Evolutionary conservation across 2,888 invertebrate species (phyloP), one percentile per base, ranked within the genome.

Genomic region (Drosophila monieri): DNA sequence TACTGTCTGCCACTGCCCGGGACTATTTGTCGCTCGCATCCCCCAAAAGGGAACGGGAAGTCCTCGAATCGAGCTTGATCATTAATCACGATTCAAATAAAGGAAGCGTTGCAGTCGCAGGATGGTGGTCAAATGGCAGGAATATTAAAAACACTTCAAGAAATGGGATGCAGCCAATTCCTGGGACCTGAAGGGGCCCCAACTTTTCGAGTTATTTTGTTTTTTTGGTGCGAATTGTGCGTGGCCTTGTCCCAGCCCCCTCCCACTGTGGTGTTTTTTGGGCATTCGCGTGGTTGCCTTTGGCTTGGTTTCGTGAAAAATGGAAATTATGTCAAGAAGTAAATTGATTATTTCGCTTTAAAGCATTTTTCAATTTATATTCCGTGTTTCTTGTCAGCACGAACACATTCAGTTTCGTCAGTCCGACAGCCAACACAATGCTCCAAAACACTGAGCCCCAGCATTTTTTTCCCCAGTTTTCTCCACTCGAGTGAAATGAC

Each of bases 271-370:
- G n/a, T 37, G 57, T 66, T 67, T 80, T 76, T 73, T 59, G 51
- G 30, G 51, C 61, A 52, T 49, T 80, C 85, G 85, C 81, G 79
- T 87, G 79, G 81, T 74, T 80, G 88, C 76, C 67, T 84, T 80
- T 77, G 15, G 64, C 64, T 43, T 62, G 77, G 76, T 80, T 70
- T 80, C 77, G 83, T 90, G 90, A 90, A 90, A 90, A 90, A 90
- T 90, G 89, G 90, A 90, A 89, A 90, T 90, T 90, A 84, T 90
- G 90, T 90, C 89, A 90, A 86, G 81, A 90, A 83, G 88, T 85
- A 85, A 90, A 90, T 90, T 90, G 90, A 90, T 90, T 90, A 89
- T 89, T 90, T 88, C 89, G 89, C 90, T 89, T 88, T 88, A 85
- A 84, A 88, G 89, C 89, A 90, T 90, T 90, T 90, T 89, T 87